Evolutionary conservation across 2,113 vertebrate genomes (phyloP).

Genomic region (Seriola quinqueradiata): DNA sequence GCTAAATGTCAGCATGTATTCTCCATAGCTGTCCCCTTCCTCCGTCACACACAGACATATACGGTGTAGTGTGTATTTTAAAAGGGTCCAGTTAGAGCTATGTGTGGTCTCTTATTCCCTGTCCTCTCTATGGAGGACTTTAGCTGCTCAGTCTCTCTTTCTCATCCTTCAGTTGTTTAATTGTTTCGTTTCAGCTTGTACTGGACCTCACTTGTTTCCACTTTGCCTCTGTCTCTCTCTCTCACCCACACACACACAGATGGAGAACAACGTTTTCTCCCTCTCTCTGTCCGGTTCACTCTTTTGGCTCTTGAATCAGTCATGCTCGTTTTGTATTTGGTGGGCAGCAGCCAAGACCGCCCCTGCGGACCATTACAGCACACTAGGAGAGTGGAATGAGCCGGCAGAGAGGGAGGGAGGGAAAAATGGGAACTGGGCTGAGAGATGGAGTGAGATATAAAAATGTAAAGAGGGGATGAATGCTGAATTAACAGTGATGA

Average conservation of each 20-base stretch:
- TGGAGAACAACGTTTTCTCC: constrained; percentile 22
- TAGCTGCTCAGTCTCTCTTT: constrained; percentile 28
- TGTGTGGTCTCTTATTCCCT: constrained; percentile 40
- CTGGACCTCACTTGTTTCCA: not conserved
- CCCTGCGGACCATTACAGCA: constrained; percentile 65
- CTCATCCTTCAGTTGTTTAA: constrained; percentile 35
- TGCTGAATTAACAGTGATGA: constrained; percentile 42
- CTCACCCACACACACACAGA: constrained; percentile 11
- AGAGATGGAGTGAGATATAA: constrained; percentile 50
- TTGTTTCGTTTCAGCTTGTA: constrained; percentile 35
- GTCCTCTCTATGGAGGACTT: constrained; percentile 21
- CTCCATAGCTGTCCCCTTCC: constrained; percentile 35
- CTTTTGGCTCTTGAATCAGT: constrained; percentile 59
- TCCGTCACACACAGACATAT: not conserved
- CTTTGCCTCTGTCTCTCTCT: constrained; percentile 6
- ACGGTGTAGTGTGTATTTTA: constrained; percentile 18
- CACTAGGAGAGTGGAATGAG: constrained; percentile 37
- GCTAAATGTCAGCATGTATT: constrained; percentile 58
- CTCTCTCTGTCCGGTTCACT: constrained; percentile 47
- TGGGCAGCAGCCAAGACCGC: constrained; percentile 67
- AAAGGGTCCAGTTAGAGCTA: constrained; percentile 11
- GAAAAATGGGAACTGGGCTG: constrained; percentile 18
- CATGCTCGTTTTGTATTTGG: constrained; percentile 63
- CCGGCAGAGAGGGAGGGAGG: constrained; percentile 10
- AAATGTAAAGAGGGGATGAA: constrained; percentile 44